These are phyloP conservation scores for Koerneria pararmatus DNA, from an alignment of 2,888 invertebrate species.

Conservation along the genomic window DNA sequence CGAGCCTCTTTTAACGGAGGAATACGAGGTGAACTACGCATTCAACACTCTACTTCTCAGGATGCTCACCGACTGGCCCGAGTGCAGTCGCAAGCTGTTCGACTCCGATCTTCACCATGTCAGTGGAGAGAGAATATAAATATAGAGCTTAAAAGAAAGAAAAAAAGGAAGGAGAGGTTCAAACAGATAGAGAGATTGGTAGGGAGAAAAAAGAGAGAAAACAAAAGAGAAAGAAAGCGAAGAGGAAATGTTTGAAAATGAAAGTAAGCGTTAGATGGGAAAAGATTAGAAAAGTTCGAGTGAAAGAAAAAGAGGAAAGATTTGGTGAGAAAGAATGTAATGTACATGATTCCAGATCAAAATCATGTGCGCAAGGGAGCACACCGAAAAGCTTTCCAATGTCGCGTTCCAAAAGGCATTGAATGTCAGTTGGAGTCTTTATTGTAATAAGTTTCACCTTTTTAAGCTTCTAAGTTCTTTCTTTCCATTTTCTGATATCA, in stretches of 20 bases:
- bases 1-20: slow-evolving; percentile 50
- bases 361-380: slow-evolving; percentile 53
- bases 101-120: slow-evolving; percentile 52
- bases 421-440: slow-evolving; percentile 26
- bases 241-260: too few relatives aligned
- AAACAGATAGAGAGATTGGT: too few relatives aligned
- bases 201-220: too few relatives aligned
- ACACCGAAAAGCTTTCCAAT: slow-evolving; percentile 49
- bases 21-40: slow-evolving; percentile 54
- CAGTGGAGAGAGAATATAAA: background rate
- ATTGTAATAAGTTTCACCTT: background rate
- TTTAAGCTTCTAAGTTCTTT: slow-evolving; percentile 8
- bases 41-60: slow-evolving; percentile 51
- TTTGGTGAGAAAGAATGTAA: too few relatives aligned
- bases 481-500: too few relatives aligned
- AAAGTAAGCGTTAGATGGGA: too few relatives aligned
- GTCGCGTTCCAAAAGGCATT: slow-evolving; percentile 44
- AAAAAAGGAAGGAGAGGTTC: too few relatives aligned
- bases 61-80: slow-evolving; percentile 59
- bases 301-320: too few relatives aligned
- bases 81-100: slow-evolving; percentile 43
- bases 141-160: too few relatives aligned
- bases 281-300: too few relatives aligned
- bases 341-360: slow-evolving; percentile 43
- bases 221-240: too few relatives aligned